Conservation (phyloP, 2,888 invertebrate species). For the Cantharis rustica region DNA sequence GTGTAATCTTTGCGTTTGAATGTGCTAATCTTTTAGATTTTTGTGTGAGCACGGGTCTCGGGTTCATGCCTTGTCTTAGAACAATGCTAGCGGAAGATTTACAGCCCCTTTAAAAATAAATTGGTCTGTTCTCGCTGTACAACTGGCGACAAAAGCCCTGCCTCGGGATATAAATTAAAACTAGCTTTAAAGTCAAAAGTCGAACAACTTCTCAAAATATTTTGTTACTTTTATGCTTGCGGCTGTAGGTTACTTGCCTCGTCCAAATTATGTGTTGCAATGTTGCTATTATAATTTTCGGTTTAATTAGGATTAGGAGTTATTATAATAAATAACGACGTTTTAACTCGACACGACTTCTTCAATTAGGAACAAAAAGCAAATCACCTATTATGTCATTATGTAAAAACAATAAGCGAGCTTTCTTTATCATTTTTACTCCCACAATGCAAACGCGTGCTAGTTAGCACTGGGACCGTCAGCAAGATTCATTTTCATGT, state of each 20-base stretch:
- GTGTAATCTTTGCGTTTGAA: constrained; percentile 28
- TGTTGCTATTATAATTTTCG: background rate
- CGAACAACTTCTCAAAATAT: constrained; percentile 4
- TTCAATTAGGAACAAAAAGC: constrained; percentile 33
- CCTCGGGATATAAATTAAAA: constrained; percentile 48
- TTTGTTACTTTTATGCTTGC: constrained; percentile 17
- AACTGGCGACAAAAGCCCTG: constrained; percentile 50
- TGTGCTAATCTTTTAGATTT: constrained; percentile 43
- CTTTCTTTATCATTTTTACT: constrained; percentile 30
- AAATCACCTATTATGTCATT: constrained; percentile 40
- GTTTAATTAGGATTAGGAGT: background rate
- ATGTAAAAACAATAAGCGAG: constrained; percentile 18
- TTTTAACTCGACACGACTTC: constrained; percentile 37
- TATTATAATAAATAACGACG: background rate
- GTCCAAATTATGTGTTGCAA: background rate
- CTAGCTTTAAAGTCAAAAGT: constrained; percentile 12
- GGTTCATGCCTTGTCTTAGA: constrained; percentile 43
- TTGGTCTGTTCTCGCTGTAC: constrained; percentile 47
- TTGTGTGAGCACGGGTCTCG: constrained; percentile 39
- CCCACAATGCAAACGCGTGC: constrained; percentile 39
- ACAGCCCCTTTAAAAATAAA: constrained; percentile 50
- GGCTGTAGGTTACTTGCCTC: constrained; percentile 20
- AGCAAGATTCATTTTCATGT: constrained; percentile 36
- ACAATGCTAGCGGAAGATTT: constrained; percentile 46
- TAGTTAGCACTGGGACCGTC: constrained; percentile 38